phyloP scores from a whole-genome alignment of 2,888 invertebrate genomes.

The Cryptocephalus primarius region DNA sequence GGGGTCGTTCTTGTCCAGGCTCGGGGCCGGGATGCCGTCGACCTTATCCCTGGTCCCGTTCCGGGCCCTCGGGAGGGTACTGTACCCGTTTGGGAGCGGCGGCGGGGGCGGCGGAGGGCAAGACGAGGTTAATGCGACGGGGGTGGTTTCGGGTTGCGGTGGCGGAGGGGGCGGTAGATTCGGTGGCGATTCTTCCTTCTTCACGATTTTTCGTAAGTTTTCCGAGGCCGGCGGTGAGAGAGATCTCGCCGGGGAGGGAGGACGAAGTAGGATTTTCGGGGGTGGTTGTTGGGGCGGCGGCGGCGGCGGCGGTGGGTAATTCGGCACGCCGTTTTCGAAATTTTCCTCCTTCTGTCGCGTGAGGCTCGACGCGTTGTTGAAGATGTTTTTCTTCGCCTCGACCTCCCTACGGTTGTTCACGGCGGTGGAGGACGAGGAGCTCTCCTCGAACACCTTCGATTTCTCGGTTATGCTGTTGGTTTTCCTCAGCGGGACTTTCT shows the following conservation, averaged over 20 bases:
- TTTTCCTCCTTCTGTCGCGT: constrained; percentile 2
- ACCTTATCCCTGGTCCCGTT: constrained; percentile 2
- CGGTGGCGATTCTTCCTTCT: too few relatives aligned
- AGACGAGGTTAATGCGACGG: neutral
- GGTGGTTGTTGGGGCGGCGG: neutral
- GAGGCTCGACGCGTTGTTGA: constrained; percentile 13
- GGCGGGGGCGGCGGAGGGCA: neutral
- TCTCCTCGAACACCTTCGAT: constrained; percentile 14
- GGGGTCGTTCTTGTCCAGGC: constrained; percentile 26
- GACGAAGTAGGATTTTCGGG: neutral
- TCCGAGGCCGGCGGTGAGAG: too few relatives aligned
- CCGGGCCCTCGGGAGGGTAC: constrained; percentile 6
- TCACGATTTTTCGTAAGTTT: too few relatives aligned
- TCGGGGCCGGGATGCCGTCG: constrained; percentile 8
- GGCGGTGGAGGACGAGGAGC: too few relatives aligned
- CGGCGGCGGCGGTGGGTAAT: neutral
- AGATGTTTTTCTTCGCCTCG: constrained; percentile 6
- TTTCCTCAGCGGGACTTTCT: constrained; percentile 8
- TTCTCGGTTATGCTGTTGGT: constrained; percentile 16
- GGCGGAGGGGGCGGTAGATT: constrained; percentile 4
- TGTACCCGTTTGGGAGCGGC: constrained; percentile 4
- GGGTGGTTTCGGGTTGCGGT: constrained; percentile 10
- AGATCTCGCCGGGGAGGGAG: neutral
- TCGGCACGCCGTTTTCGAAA: neutral
- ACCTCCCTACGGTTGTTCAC: neutral